A percentile compares a stretch with the other conserved stretches of the same genome.
These are phyloP conservation scores for Phytoseiulus persimilis DNA, from an alignment of 2,888 invertebrate genomes.

Conservation along the genomic window DNA sequence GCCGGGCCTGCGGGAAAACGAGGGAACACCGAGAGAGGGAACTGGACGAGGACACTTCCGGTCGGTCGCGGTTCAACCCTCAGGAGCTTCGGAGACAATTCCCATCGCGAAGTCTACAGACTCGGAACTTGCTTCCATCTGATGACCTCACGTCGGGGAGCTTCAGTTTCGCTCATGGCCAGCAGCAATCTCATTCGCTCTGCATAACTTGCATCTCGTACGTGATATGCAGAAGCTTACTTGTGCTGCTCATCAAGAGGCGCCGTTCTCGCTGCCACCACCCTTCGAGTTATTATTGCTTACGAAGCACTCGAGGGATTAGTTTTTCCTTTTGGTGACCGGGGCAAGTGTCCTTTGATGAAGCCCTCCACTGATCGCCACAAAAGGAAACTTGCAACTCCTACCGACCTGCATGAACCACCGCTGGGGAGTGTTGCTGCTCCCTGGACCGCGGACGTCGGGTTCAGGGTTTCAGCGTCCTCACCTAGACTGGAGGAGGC, in stretches of 20 bases:
- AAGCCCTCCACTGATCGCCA: not conserved
- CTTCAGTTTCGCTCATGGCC: not conserved
- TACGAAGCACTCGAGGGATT: slow-evolving; percentile 5
- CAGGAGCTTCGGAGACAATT: not conserved
- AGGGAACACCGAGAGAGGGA: too few species aligned
- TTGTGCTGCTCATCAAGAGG: not conserved
- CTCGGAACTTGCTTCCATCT: not conserved
- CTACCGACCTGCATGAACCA: not conserved
- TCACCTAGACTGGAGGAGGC: too few species aligned
- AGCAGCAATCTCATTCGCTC: slow-evolving; percentile 5
- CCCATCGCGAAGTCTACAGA: not conserved
- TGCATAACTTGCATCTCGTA: not conserved
- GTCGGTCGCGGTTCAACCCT: not conserved
- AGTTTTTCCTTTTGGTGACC: not conserved
- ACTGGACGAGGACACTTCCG: not conserved
- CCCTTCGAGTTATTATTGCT: slow-evolving; percentile 5
- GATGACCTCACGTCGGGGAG: not conserved
- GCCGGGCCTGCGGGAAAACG: too few species aligned
- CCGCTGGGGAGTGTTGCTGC: too few species aligned
- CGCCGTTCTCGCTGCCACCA: not conserved
- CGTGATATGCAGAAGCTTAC: slow-evolving; percentile 5
- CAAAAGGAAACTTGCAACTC: not conserved
- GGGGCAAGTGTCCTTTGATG: slow-evolving; percentile 1
- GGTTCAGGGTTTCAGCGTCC: too few species aligned
- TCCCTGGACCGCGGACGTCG: too few species aligned